phyloP scores from a whole-genome alignment of 1,140 invertebrate species.

The Xylocopa sonorina region DNA sequence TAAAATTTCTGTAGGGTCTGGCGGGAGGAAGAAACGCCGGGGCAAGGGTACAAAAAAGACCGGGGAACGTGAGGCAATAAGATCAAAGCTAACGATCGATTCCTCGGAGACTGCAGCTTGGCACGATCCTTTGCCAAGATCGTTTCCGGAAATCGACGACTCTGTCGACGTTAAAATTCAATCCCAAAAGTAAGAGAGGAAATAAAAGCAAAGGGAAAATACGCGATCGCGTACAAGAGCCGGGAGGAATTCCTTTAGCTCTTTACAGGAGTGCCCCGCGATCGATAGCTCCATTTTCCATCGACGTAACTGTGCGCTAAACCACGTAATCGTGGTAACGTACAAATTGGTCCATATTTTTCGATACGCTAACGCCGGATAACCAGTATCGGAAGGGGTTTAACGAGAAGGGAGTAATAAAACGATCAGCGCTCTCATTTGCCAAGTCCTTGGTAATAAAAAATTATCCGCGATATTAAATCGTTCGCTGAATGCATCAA shows the following conservation, averaged over 20 bases:
- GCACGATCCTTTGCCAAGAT: slow-evolving; percentile 60
- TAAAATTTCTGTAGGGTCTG: slow-evolving; percentile 20
- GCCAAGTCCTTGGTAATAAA: too few relatives aligned
- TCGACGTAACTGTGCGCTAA: background rate
- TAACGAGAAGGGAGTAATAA: too few relatives aligned
- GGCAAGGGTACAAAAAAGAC: slow-evolving; percentile 12
- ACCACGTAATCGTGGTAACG: background rate
- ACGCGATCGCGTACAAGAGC: slow-evolving; percentile 18
- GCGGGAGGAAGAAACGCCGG: slow-evolving; percentile 10
- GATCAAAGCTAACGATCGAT: slow-evolving; percentile 61
- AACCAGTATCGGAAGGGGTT: too few relatives aligned
- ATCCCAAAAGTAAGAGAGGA: slow-evolving; percentile 29
- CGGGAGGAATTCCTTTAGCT: slow-evolving; percentile 18
- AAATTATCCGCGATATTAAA: background rate
- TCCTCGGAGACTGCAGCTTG: slow-evolving; percentile 65
- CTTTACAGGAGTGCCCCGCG: background rate
- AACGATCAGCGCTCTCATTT: too few relatives aligned
- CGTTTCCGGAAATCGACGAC: slow-evolving; percentile 62
- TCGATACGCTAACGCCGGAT: too few relatives aligned
- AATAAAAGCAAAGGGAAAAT: slow-evolving; percentile 22
- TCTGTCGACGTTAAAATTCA: slow-evolving; percentile 50
- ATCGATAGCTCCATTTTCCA: slow-evolving; percentile 26
- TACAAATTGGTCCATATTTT: background rate
- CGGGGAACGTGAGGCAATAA: slow-evolving; percentile 37
- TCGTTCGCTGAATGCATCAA: background rate